Evolutionary conservation across 2,888 invertebrate genomes (phyloP).

Genomic region (Mellilla xanthometata): DNA sequence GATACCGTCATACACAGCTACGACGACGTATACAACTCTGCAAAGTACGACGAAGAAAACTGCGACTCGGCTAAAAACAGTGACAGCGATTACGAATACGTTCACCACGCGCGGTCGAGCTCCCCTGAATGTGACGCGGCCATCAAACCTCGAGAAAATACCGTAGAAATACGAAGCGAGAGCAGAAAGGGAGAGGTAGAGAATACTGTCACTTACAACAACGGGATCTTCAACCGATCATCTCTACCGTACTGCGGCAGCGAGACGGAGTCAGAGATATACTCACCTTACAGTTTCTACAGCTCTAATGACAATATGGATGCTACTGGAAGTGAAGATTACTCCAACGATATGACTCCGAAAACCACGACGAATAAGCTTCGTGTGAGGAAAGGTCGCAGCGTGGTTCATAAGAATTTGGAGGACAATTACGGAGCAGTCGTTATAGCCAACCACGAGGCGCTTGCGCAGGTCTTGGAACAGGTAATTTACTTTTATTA

Average conservation of each 20-base stretch:
- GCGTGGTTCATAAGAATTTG: constrained; percentile 91
- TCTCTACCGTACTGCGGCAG: constrained; percentile 92
- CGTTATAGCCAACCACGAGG: constrained; percentile 94
- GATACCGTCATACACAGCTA: constrained; percentile 74
- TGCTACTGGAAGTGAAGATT: constrained; percentile 65
- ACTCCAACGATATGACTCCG: constrained; percentile 67
- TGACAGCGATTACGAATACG: constrained; percentile 85
- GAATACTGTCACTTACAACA: constrained; percentile 81
- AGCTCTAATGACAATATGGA: constrained; percentile 83
- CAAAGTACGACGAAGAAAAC: constrained; percentile 72
- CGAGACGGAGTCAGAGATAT: constrained; percentile 92
- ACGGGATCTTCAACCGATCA: constrained; percentile 82
- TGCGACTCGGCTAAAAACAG: constrained; percentile 77
- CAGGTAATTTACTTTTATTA: constrained; percentile 83
- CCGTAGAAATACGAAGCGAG: constrained; percentile 51
- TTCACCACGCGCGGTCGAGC: constrained; percentile 85
- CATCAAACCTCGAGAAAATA: constrained; percentile 66
- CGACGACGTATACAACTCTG: constrained; percentile 74
- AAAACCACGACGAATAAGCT: constrained; percentile 84
- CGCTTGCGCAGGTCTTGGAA: constrained; percentile 93
- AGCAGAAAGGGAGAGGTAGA: constrained; percentile 53
- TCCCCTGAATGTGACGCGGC: constrained; percentile 86
- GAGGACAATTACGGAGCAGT: constrained; percentile 96
- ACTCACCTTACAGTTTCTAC: constrained; percentile 91
- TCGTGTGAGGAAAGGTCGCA: constrained; percentile 90